These are phyloP conservation scores for Hypanus sabinus DNA, from an alignment of 2,113 vertebrate species.

Conservation along the genomic window DNA sequence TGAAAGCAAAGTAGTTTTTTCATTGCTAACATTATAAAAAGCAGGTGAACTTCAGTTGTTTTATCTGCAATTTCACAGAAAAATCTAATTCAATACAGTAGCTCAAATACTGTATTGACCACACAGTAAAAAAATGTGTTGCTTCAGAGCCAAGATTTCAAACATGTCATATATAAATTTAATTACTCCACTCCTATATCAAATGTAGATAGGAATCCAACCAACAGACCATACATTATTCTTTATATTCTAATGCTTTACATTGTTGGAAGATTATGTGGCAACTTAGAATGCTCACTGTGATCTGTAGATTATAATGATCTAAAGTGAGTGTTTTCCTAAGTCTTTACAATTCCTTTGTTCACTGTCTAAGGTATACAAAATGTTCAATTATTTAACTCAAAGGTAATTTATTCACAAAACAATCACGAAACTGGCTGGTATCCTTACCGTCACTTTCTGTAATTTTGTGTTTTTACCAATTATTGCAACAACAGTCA, in stretches of 20 bases:
- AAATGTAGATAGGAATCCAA: not conserved
- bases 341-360: too few species aligned
- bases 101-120: not conserved
- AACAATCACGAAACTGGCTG: too few species aligned
- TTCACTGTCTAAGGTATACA: too few species aligned
- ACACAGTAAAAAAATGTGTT: not conserved
- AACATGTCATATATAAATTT: not conserved
- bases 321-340: not conserved
- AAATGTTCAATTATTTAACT: too few species aligned
- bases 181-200: not conserved
- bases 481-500: too few species aligned
- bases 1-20: too few species aligned
- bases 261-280: not conserved
- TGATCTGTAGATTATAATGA: not conserved
- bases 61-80: not conserved
- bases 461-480: too few species aligned
- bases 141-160: not conserved
- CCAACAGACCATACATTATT: not conserved
- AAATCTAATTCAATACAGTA: not conserved
- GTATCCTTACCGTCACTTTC: too few species aligned
- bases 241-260: not conserved
- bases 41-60: not conserved
- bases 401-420: too few species aligned
- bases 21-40: too few species aligned
- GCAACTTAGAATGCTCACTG: not conserved